Conservation (phyloP, 2,113 vertebrate species). For the Oryzias celebensis region DNA sequence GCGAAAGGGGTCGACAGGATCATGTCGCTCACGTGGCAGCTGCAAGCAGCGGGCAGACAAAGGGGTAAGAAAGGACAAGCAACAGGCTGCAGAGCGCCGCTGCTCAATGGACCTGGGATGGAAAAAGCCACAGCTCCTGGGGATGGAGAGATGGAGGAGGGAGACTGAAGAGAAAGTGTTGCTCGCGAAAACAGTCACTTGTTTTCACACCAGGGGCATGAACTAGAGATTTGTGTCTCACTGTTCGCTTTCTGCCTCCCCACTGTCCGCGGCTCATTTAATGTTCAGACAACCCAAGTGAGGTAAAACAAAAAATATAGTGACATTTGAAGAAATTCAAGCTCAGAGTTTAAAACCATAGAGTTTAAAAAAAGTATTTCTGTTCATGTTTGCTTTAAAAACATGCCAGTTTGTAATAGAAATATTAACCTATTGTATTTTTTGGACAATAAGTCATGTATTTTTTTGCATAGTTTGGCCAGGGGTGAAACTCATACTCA, state of each 20-base stretch:
- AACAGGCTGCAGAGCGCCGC: conserved; percentile 22
- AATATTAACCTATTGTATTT: no score
- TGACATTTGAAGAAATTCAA: background rate
- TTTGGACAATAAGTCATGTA: no score
- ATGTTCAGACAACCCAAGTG: conserved; percentile 6
- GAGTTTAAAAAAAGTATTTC: no score
- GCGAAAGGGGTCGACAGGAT: conserved; percentile 31
- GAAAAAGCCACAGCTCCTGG: conserved; percentile 51
- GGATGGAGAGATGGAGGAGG: conserved; percentile 31
- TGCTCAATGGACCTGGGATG: conserved; percentile 40
- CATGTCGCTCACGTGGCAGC: conserved; percentile 48
- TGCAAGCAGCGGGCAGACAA: conserved; percentile 37
- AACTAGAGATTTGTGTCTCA: conserved; percentile 45
- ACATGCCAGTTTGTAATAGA: no score
- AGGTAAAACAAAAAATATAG: background rate
- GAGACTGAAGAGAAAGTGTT: conserved; percentile 26
- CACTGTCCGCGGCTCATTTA: conserved; percentile 7
- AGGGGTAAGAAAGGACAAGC: conserved; percentile 17
- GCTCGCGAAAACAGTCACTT: conserved; percentile 56
- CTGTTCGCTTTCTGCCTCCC: conserved; percentile 23
- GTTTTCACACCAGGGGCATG: conserved; percentile 50
- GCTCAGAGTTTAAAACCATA: background rate
- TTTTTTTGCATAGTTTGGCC: no score
- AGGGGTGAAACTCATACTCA: no score
- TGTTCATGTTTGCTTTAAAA: no score